Evolutionary conservation across 2,797 vertebrate genomes (phyloP).

Genomic region (Pangasius macronema): DNA sequence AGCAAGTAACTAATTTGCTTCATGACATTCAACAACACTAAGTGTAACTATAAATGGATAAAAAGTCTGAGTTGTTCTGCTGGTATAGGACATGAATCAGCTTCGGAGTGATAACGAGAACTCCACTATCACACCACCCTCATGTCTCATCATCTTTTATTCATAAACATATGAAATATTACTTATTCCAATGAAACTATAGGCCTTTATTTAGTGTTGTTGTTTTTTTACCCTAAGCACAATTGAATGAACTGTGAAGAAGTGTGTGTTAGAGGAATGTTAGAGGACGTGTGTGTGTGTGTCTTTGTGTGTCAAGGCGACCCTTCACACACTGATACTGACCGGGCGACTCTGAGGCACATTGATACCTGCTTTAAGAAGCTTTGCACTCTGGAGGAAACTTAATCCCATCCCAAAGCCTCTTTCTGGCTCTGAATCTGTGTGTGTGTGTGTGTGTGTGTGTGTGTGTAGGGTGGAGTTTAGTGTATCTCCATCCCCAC

Average conservation of each 20-base stretch:
- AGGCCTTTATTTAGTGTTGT: not conserved
- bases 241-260: not conserved
- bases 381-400: conserved; percentile 81
- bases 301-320: conserved; percentile 60
- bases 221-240: not conserved
- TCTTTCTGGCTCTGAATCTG: conserved; percentile 64
- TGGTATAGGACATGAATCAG: no score
- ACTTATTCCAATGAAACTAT: not conserved
- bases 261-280: not conserved
- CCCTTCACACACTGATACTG: conserved; percentile 67
- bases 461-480: conserved; percentile 57
- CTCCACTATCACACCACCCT: no score
- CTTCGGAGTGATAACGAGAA: no score
- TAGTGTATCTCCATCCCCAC: conserved; percentile 75
- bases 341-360: conserved; percentile 78
- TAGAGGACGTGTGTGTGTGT: conserved; percentile 13
- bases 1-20: no score
- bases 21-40: no score
- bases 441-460: conserved; percentile 23
- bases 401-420: conserved; percentile 81
- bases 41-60: no score
- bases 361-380: conserved; percentile 82
- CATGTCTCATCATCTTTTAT: not conserved
- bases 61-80: no score
- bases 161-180: not conserved